Conservation (phyloP, 2,888 invertebrate species). For the Drosophila anomalata region DNA sequence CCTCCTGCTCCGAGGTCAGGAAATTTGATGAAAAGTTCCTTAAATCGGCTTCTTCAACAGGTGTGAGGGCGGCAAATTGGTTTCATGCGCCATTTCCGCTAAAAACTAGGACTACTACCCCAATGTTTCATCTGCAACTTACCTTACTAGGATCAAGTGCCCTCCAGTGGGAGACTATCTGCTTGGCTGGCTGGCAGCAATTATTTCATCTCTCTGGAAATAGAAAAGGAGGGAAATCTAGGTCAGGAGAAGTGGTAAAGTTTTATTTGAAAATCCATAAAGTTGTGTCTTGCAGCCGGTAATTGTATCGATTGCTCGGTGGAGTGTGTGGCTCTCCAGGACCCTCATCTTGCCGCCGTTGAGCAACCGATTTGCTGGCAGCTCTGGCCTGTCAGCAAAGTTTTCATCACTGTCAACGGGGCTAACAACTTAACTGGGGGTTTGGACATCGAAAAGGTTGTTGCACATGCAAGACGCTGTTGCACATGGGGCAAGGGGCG, state of each 20-base stretch:
- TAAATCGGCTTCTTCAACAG: slow-evolving; percentile 47
- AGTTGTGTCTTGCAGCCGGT: slow-evolving; percentile 7
- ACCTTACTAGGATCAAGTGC: slow-evolving; percentile 48
- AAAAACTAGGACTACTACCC: slow-evolving; percentile 16
- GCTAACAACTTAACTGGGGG: slow-evolving; percentile 68
- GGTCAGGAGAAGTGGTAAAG: slow-evolving; percentile 39
- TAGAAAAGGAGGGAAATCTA: slow-evolving; percentile 26
- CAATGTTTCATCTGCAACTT: slow-evolving; percentile 17
- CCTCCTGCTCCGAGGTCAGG: slow-evolving; percentile 48
- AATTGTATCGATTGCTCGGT: slow-evolving; percentile 29
- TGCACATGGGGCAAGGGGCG: slow-evolving; percentile 58
- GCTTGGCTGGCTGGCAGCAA: slow-evolving; percentile 28
- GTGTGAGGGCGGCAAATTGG: slow-evolving; percentile 57
- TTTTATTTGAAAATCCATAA: background rate
- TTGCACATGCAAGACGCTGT: slow-evolving; percentile 42
- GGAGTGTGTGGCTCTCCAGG: background rate
- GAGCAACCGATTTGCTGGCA: slow-evolving; percentile 21
- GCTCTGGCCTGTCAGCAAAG: slow-evolving; percentile 65
- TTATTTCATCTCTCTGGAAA: slow-evolving; percentile 63
- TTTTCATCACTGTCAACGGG: slow-evolving; percentile 73
- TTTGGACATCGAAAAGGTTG: slow-evolving; percentile 26
- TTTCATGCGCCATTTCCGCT: slow-evolving; percentile 63
- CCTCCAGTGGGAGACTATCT: slow-evolving; percentile 36
- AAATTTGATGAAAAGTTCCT: slow-evolving; percentile 67
- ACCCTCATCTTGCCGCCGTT: slow-evolving; percentile 19